Percentiles rank a stretch among this genome's conserved stretches.
Conservation (phyloP, 1,140 invertebrate genomes). For the Eriocheir sinensis region DNA sequence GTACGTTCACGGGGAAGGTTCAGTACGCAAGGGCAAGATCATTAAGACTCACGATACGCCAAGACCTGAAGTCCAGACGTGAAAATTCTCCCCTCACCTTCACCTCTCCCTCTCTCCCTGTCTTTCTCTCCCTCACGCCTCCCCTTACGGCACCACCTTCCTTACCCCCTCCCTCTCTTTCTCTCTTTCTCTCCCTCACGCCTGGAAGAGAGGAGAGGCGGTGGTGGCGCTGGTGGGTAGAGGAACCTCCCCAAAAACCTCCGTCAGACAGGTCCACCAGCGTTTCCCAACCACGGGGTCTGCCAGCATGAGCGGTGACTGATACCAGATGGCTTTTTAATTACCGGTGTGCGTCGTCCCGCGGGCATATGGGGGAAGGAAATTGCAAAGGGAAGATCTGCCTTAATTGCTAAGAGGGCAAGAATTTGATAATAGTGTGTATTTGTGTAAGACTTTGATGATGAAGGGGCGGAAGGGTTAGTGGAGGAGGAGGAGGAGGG, state of each 20-base stretch:
- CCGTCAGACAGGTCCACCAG: not conserved
- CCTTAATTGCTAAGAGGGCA: slow-evolving; percentile 60
- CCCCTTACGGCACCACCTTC: not conserved
- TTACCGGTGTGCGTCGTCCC: slow-evolving; percentile 46
- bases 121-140: not conserved
- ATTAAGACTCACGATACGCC: too few relatives aligned
- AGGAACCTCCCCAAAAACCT: not conserved
- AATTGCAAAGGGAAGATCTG: slow-evolving; percentile 73
- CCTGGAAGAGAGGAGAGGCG: not conserved
- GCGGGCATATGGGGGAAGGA: slow-evolving; percentile 65
- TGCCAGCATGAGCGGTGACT: slow-evolving; percentile 66
- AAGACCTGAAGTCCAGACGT: too few relatives aligned
- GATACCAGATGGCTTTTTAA: slow-evolving; percentile 76
- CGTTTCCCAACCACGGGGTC: slow-evolving; percentile 31
- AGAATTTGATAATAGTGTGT: slow-evolving; percentile 76
- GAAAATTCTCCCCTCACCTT: too few relatives aligned
- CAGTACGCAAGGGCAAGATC: too few relatives aligned
- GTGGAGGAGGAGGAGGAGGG: not conserved
- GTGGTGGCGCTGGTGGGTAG: not conserved
- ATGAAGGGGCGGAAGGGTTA: not conserved
- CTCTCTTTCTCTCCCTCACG: too few relatives aligned
- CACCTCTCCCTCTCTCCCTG: not conserved
- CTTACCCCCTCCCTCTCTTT: slow-evolving; percentile 3
- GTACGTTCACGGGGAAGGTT: too few relatives aligned
- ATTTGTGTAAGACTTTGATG: slow-evolving; percentile 70